Percentiles rank a stretch among this genome's conserved stretches.
Evolutionary conservation across 1,140 invertebrate genomes (phyloP).

Genomic region (Procambarus clarkii): DNA sequence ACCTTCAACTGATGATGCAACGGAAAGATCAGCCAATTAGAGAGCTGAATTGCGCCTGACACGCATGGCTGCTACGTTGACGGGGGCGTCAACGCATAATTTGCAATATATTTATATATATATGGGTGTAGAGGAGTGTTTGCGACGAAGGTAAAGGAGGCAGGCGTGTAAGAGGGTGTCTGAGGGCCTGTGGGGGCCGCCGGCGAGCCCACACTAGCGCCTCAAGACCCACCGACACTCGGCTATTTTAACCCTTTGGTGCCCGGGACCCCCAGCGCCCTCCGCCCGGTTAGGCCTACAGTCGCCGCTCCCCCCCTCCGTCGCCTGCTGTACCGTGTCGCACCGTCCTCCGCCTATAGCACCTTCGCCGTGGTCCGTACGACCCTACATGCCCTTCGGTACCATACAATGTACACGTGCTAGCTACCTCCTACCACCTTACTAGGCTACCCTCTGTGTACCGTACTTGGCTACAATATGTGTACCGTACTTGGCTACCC

Average conservation of each 20-base stretch:
- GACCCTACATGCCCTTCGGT: no score
- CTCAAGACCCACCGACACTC: constrained; percentile 41
- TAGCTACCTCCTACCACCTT: no score
- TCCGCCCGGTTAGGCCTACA: constrained; percentile 59
- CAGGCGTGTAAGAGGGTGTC: background rate
- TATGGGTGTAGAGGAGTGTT: no score
- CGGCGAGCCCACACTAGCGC: background rate
- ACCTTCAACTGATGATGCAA: constrained; percentile 66
- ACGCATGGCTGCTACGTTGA: constrained; percentile 21
- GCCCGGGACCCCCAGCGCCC: constrained; percentile 48
- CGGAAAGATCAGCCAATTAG: constrained; percentile 61
- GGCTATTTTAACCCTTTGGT: constrained; percentile 68
- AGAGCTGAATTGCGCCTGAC: constrained; percentile 4
- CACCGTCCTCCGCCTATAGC: no score
- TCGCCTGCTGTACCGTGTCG: no score
- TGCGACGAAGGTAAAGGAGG: no score
- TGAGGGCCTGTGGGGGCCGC: background rate
- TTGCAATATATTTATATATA: constrained; percentile 16
- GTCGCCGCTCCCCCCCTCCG: constrained; percentile 9
- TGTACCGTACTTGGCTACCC: no score
- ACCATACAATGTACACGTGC: no score
- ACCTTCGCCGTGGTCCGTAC: no score
- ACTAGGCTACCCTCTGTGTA: no score
- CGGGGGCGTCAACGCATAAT: constrained; percentile 1
- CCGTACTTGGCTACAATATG: no score